Base-by-base conservation (phyloP, 1,140 invertebrate genomes). In the Meteorus sp. region DNA sequence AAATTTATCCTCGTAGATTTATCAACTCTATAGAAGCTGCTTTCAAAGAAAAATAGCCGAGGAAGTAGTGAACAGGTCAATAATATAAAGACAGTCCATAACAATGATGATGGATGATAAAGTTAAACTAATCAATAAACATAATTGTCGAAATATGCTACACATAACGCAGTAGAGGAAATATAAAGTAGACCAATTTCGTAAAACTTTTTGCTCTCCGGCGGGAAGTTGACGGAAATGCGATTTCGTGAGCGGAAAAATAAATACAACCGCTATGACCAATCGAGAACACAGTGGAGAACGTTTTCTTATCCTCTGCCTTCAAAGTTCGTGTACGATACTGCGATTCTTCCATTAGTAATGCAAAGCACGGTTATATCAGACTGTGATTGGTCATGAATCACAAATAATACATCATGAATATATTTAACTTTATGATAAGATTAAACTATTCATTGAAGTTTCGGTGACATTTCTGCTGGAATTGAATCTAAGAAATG, bases 351-450 rank as follows among this genome's bases (percentile, higher is more conserved):
- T 8, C 22, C 11, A n/a, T 35, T 22, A 9, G 19, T 52, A 52
- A 17, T 52, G 29, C 50, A 52, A n/a, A 19, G 15, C 33, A 52
- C 15, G 50, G 37, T 52, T 52, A 52, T 31, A 22, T 52, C 50
- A 52, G 31, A 5, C 33, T 4, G 50, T 31, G 27, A 52, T 37
- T 37, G 33, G 29, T 15, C 15, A 52, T 52, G 50, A 52, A 52
- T 52, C 50, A 52, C n/a, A n/a, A n/a, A n/a, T 52, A 52, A 52
- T 17, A 22, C 31, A 52, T 20, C 31, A 17, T 52, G 25, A 50
- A 33, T 50, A 50, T 33, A n/a, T n/a, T n/a, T n/a, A n/a, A n/a
- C n/a, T n/a, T n/a, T n/a, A n/a, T n/a, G n/a, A n/a, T n/a, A n/a
- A n/a, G n/a, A 19, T 22, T 11, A 52, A 22, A 37, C 31, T 33